Evolutionary conservation across 2,797 vertebrate genomes (phyloP).

Genomic region (Coregonus sp.): DNA sequence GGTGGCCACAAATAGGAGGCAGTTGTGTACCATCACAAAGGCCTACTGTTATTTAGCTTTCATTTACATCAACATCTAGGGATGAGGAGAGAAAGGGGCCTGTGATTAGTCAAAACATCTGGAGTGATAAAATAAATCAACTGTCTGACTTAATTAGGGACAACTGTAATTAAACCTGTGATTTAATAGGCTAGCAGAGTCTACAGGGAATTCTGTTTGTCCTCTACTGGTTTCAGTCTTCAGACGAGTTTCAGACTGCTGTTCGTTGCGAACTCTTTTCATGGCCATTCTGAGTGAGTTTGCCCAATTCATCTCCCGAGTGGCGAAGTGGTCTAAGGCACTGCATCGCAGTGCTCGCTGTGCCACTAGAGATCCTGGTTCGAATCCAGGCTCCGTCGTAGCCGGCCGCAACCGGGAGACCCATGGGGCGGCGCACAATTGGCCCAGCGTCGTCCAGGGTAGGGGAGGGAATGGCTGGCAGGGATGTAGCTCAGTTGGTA

Average conservation of each 20-base stretch:
- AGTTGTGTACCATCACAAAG: constrained; percentile 39
- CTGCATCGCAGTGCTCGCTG: too few relatives aligned
- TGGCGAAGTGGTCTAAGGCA: too few relatives aligned
- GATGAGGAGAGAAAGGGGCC: not conserved
- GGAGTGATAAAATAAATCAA: not conserved
- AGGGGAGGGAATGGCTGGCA: too few relatives aligned
- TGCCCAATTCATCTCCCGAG: constrained; percentile 48
- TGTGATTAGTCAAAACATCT: not conserved
- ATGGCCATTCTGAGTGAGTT: constrained; percentile 24
- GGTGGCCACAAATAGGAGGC: not conserved
- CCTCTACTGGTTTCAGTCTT: not conserved
- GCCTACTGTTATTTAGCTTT: not conserved
- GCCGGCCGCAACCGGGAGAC: too few relatives aligned
- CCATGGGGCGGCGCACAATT: too few relatives aligned
- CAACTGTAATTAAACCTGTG: not conserved
- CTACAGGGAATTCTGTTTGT: not conserved
- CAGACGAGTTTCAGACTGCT: not conserved
- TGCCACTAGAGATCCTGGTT: too few relatives aligned
- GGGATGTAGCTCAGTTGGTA: too few relatives aligned
- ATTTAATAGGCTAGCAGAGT: not conserved
- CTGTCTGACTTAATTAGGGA: not conserved
- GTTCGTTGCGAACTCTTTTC: constrained; percentile 27
- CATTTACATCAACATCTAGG: not conserved
- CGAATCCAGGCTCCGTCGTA: too few relatives aligned
- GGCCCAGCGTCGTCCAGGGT: too few relatives aligned